Evolutionary conservation across 2,888 invertebrate genomes (phyloP), one percentile per base, ranked within the genome.

Genomic region (Prosapia bicincta): DNA sequence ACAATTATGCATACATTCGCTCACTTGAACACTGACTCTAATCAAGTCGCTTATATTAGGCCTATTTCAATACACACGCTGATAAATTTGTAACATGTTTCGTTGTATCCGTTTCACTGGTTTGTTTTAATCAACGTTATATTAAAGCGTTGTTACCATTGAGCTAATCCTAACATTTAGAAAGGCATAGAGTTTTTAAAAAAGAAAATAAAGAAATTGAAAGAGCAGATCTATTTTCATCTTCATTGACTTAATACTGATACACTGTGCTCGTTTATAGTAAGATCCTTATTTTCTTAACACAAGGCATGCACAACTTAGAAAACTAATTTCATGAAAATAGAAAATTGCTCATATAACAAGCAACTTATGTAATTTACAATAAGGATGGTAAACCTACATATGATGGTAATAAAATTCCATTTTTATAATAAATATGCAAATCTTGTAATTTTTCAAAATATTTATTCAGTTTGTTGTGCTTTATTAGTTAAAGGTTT

Each of bases 101-200:
- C 74, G 74, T 74, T 74, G 74, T 69, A 69, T 54, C 3, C 28
- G 69, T 30, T 74, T 74, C 74, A 74, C 69, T 74, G 74, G 69
- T 54, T 32, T 25, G 73, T 73, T 73, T 54, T 28, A 26, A 25
- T 73, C 66, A 68, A 23, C 38, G 26, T 69, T 23, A 69, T 69
- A 74, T 74, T 74, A 74, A 74, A 74, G 74, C 74, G 69, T 74
- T 69, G 26, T 74, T 74, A 74, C 74, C 74, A 65, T 67, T 28
- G 28, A 26, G 28, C 26, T 28, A 26, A 26, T 26, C 15, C 67
- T 67, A 26, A 28, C 26, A 26, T 67, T 26, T 67, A 26, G 26
- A 67, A 26, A 28, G 28, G 26, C 67, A 67, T 24, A 28, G 67
- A 67, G 67, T 54, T 20, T 5, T n/a, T n/a, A 54, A n/a, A 54